Base-by-base conservation (phyloP, 2,888 invertebrate species). In the Vesta saturnalis region DNA sequence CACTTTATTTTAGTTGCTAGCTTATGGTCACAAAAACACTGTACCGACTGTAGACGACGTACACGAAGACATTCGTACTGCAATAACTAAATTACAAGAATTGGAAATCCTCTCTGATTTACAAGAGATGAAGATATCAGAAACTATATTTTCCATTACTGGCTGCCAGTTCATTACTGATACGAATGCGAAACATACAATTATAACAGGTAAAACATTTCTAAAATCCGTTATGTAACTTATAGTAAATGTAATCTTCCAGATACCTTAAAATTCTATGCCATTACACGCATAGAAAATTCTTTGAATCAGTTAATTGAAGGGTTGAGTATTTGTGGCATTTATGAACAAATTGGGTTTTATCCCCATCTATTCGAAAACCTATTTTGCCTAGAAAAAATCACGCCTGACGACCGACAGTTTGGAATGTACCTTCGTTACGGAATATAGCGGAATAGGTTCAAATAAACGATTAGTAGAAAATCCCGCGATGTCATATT, bases 1-100 rank as follows among this genome's bases (percentile, higher is more conserved):
- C 5, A 22, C 14, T n/a, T 55, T 55, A 22, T 55, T 55, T 55
- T 39, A 10, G 39, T 39, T 39, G n/a, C 39, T 39, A 39, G 39
- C 39, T 4, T 39, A 39, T 39, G 39, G 39, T n/a, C 39, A 39
- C 39, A n/a, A 39, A 39, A 39, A 39, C n/a, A 39, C 39, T 8
- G 39, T 39, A 39, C 39, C 39, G 8, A 39, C 39, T 39, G 8
- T 39, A 39, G 39, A 39, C 39, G 39, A 39, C 39, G 39, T 39
- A 8, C 12, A 39, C 39, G 39, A 39, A 39, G 39, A 39, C 39
- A 39, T 39, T 39, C 3, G 39, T 39, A 39, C 39, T 39, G 39
- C 8, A 39, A 39, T 39, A 39, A n/a, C n/a, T 39, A 39, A 39
- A 39, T 39, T 39, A 39, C 39, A 39, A 39, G 39, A 39, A n/a